A percentile compares a stretch with the other conserved stretches of the same genome.
These are phyloP conservation scores for Rotaria magnacalcarata DNA, from an alignment of 2,888 invertebrate genomes.

Conservation along the genomic window DNA sequence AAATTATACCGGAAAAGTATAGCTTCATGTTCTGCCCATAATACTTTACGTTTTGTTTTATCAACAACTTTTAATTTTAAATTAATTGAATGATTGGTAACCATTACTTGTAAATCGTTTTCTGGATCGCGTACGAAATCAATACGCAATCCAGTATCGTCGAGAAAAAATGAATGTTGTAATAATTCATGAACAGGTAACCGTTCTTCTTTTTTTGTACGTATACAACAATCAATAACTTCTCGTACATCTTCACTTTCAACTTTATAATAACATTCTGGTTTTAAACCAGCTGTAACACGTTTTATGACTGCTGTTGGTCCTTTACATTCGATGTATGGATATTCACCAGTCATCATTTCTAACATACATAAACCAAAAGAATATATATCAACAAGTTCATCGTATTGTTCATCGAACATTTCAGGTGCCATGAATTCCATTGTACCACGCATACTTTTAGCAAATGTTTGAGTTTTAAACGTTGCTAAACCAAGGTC, in stretches of 20 bases:
- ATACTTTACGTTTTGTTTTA: conserved; percentile 40
- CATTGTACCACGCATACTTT: conserved; percentile 88
- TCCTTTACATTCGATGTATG: conserved; percentile 93
- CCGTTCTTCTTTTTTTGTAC: conserved; percentile 79
- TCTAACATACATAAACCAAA: conserved; percentile 99
- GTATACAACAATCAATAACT: conserved; percentile 91
- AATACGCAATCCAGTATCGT: conserved; percentile 41
- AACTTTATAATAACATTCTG: conserved; percentile 85
- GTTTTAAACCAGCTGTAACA: conserved; percentile 91
- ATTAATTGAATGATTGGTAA: conserved; percentile 18
- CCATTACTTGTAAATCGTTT: not conserved
- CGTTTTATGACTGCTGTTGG: conserved; percentile 98
- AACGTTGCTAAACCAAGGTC: conserved; percentile 94
- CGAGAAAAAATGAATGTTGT: conserved; percentile 44
- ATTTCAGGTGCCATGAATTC: conserved; percentile 97
- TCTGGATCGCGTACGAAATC: conserved; percentile 38
- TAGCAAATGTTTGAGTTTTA: conserved; percentile 96
- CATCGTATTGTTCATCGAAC: conserved; percentile 99
- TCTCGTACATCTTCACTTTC: conserved; percentile 88
- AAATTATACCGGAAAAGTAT: conserved; percentile 40
- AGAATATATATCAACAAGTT: conserved; percentile 96
- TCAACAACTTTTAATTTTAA: conserved; percentile 42
- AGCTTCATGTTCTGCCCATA: conserved; percentile 45
- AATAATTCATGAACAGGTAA: conserved; percentile 43
- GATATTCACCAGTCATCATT: conserved; percentile 99